Evolutionary conservation across 1,140 invertebrate genomes (phyloP).

Genomic region (Zeugodacus cucurbitae): DNA sequence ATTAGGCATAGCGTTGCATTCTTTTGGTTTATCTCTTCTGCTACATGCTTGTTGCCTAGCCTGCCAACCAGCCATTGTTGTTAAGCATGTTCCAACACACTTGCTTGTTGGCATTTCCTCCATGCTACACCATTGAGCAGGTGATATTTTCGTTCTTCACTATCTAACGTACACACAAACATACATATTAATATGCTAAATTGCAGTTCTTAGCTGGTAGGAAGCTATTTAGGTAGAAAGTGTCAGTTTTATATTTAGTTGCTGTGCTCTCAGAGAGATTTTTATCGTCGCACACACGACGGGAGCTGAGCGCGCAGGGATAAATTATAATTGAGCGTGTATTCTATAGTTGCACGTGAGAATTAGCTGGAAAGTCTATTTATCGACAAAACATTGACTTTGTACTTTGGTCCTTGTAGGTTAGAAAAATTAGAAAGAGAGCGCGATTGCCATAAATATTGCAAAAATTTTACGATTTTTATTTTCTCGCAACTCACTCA

Average conservation of each 20-base stretch:
- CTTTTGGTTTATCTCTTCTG: not conserved
- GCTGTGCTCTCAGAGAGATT: not conserved
- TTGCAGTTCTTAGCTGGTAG: not conserved
- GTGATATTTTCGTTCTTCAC: not conserved
- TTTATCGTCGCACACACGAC: not conserved
- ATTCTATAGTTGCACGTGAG: not conserved
- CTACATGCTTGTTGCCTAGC: not conserved
- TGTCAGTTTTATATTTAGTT: not conserved
- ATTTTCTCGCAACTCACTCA: too few species aligned
- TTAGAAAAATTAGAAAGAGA: not conserved
- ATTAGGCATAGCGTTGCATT: not conserved
- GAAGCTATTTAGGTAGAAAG: not conserved
- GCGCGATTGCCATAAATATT: not conserved
- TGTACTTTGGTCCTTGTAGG: not conserved
- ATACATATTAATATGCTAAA: too few species aligned
- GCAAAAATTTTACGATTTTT: too few species aligned
- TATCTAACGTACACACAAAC: too few species aligned
- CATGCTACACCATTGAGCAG: constrained; percentile 4
- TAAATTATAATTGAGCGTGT: not conserved
- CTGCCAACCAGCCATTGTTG: not conserved
- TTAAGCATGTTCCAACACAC: not conserved
- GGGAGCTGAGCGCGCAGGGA: not conserved
- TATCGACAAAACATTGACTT: not conserved
- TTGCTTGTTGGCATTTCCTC: not conserved
- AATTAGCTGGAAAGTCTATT: not conserved